Conservation (phyloP, 1,140 invertebrate species). For the Conus ventricosus region DNA sequence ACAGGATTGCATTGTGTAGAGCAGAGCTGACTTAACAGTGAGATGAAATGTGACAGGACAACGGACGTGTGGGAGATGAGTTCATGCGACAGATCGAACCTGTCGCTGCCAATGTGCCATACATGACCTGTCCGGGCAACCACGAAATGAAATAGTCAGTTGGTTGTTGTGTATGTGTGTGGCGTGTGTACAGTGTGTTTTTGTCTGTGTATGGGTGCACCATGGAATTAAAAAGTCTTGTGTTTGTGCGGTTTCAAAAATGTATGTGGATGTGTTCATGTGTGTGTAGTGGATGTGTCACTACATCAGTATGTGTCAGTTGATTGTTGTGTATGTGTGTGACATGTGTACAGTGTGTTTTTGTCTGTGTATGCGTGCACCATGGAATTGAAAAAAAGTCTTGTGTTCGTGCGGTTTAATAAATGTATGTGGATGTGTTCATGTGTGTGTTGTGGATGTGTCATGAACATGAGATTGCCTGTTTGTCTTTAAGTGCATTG, state of each 20-base stretch:
- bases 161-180: too few species aligned
- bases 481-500: too few species aligned
- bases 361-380: neutral
- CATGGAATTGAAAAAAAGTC: too few species aligned
- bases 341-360: neutral
- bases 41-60: slow-evolving; percentile 51
- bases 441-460: neutral
- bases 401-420: too few species aligned
- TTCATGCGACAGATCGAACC: slow-evolving; percentile 74
- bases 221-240: neutral
- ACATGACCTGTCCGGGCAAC: slow-evolving; percentile 75
- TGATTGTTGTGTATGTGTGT: too few species aligned
- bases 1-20: too few species aligned
- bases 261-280: neutral
- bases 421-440: slow-evolving; percentile 13
- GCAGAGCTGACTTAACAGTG: too few species aligned
- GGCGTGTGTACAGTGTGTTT: neutral
- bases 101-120: slow-evolving; percentile 71
- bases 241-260: neutral
- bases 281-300: neutral
- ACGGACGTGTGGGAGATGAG: slow-evolving; percentile 69
- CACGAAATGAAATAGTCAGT: slow-evolving; percentile 61
- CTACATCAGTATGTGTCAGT: too few species aligned
- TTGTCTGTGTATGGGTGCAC: neutral
- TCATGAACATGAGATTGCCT: too few species aligned